Evolutionary conservation across 2,797 vertebrate genomes (phyloP), one percentile per base, ranked within the genome.

Genomic region (Emydoidea blandingii): DNA sequence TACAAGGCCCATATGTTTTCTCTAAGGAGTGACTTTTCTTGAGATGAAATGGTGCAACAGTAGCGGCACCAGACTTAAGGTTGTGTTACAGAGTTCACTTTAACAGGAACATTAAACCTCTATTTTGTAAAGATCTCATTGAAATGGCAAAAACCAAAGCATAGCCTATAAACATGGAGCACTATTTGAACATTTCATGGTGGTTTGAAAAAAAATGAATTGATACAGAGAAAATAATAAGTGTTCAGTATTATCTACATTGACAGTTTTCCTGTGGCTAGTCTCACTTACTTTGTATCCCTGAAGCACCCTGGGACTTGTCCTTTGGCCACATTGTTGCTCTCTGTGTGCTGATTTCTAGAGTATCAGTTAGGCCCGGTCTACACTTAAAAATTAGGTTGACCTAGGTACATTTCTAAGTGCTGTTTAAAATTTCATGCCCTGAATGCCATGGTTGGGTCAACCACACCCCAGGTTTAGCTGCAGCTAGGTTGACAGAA

Each of bases 91-190:
- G 31, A 95, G 85, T 44, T 79, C 68, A 74, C 29, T 88, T 91
- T 92, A 52, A 37, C 31, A 72, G 79, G 76, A 91, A 10, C 37
- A 89, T 89, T 83, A 62, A 9, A 29, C 80, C 50, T 92, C 83
- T 31, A 37, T 88, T 57, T 83, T 91, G 53, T 10, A 89, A 88
- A 93, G 29, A 3, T 89, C 12, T 89, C 68, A 50, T 21, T 80
- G 76, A 89, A 89, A 59, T 25, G 34, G 10, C 7, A 52, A 50
- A 88, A 53, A 21, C 34, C 34, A 65, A n/a, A n/a, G 7, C 34
- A 34, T 82, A 54, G 54, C 89, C 27, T 5, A 2, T 1, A 3
- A 76, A 9, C 52, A 57, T 83, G 76, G 49, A 1, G 0, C 56
- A 23, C 27, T 83, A 52, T 0, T 81, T 68, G 19, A 89, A 62